Base-by-base conservation (phyloP, 2,113 vertebrate species). In the Phalacrocorax brasilianus region DNA sequence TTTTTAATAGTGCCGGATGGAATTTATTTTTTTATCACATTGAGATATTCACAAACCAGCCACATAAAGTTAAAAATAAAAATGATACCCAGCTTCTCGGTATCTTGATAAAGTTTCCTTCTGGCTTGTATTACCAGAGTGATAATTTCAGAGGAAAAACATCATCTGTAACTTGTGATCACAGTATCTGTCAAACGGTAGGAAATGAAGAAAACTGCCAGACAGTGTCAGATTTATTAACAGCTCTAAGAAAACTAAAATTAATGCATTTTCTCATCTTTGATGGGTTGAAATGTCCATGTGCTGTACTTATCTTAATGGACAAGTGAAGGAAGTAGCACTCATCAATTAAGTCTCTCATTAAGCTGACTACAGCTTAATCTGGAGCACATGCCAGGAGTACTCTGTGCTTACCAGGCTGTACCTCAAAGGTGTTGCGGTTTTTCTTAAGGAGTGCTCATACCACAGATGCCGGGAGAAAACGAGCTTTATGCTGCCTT, bases 221-320 rank as follows among this genome's bases (percentile, higher is more conserved):
- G 98, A 98, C 97, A 96, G 97, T 96, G 97, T 98, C 97, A 97
- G 97, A 98, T 98, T 97, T 98, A 98, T 98, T 98, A 98, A 97
- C 97, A 91, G 71, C 93, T 96, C 93, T 92, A 93, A 94, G 93
- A 98, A 97, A 95, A 96, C 72, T 92, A 91, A 97, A 97, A 98
- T 98, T 97, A 98, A 98, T 98, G 97, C 95, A 30, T 95, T 95
- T 98, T 97, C 97, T 98, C 80, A 30, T 97, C 97, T 98, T 97
- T 98, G 96, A 97, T 97, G 96, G 95, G 94, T 89, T 97, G 96
- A 88, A 93, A 89, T 91, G 96, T 95, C 97, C 97, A 87, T 94
- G 91, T 91, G 93, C 95, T 95, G 80, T 97, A 97, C 97, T 98
- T 97, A 97, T 85, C 97, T 97, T 98, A 98, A 98, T 97, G 97